Conservation (phyloP, 2,113 vertebrate genomes). For the Hydrochoerus hydrochaeris region DNA sequence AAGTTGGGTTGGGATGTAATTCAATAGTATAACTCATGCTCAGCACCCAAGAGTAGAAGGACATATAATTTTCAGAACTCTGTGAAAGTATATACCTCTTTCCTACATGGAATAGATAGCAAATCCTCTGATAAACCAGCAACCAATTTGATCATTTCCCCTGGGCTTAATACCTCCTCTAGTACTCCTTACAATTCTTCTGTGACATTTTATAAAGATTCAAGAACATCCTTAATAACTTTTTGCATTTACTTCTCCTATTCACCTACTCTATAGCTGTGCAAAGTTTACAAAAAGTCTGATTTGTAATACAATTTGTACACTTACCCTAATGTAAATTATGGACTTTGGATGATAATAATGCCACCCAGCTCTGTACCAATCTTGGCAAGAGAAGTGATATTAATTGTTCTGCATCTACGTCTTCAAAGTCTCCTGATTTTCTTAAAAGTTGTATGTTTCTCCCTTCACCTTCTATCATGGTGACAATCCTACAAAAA, state of each 20-base stretch:
- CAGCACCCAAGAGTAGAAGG: background rate
- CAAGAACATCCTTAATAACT: background rate
- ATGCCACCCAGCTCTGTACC: background rate
- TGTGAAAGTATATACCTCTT: background rate
- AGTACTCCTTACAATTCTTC: background rate
- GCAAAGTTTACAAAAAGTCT: background rate
- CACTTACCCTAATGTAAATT: background rate
- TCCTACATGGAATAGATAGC: background rate
- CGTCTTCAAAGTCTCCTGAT: background rate
- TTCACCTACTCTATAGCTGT: background rate
- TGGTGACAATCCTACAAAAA: background rate
- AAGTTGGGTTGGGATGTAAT: background rate
- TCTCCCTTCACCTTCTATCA: background rate
- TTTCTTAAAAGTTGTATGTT: background rate
- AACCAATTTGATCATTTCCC: background rate
- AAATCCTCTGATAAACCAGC: background rate
- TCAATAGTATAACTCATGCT: background rate
- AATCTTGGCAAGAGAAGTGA: background rate
- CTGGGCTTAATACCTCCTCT: background rate
- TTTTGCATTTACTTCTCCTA: background rate
- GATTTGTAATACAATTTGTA: background rate
- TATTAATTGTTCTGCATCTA: background rate
- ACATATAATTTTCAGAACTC: slow-evolving; percentile 36
- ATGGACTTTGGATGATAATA: background rate
- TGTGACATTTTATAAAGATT: slow-evolving; percentile 16